phyloP scores from a whole-genome alignment of 2,797 vertebrate genomes.

The Falco naumanni region DNA sequence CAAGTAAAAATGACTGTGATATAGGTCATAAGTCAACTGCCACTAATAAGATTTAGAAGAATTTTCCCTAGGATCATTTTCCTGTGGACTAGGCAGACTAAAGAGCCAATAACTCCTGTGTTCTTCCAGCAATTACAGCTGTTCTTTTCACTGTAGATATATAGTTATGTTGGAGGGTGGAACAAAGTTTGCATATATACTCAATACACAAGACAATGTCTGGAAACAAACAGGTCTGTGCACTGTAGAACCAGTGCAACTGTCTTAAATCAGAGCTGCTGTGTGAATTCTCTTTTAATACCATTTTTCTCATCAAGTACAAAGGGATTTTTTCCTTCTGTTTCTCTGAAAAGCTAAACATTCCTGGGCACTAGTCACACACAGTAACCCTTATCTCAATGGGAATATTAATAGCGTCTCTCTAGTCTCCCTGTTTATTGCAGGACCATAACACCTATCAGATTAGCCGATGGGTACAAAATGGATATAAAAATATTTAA shows the following conservation, averaged over 20 bases:
- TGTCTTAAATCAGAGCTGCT: slow-evolving; percentile 23
- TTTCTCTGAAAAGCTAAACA: not conserved
- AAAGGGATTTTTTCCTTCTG: not conserved
- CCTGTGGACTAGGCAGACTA: slow-evolving; percentile 34
- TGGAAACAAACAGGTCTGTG: slow-evolving; percentile 20
- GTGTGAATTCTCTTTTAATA: not conserved
- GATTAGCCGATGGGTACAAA: not conserved
- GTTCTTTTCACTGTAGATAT: slow-evolving; percentile 38
- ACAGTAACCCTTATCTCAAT: not conserved
- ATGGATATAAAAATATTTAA: not conserved
- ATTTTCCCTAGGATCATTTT: slow-evolving; percentile 51
- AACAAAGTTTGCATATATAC: slow-evolving; percentile 54
- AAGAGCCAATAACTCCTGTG: slow-evolving; percentile 54
- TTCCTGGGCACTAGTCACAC: not conserved
- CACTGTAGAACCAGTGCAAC: not conserved
- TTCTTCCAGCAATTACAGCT: slow-evolving; percentile 50
- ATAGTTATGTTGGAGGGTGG: slow-evolving; percentile 24
- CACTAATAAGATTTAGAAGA: slow-evolving; percentile 55
- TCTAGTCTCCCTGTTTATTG: not conserved
- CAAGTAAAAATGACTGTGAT: slow-evolving; percentile 56
- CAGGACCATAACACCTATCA: not conserved
- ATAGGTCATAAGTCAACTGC: slow-evolving; percentile 49
- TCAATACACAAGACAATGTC: slow-evolving; percentile 16
- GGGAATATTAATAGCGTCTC: not conserved
- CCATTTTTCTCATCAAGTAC: not conserved